These are phyloP conservation scores for Morelia viridis DNA, from an alignment of 2,797 vertebrate genomes.

Conservation along the genomic window DNA sequence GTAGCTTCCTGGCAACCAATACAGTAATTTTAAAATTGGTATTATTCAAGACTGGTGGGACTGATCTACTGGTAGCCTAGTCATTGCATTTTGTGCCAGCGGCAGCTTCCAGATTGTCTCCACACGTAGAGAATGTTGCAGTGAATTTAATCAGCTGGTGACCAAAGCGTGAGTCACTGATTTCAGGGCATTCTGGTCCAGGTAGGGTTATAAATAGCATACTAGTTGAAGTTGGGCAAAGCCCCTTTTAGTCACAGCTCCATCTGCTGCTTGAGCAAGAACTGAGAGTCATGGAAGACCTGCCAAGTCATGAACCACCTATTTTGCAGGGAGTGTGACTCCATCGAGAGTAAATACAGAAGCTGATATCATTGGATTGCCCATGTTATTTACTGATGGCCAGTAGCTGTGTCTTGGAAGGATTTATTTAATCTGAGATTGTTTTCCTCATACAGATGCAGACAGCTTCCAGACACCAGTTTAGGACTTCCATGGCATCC, in stretches of 20 bases:
- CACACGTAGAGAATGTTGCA: no score
- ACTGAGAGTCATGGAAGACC: neutral
- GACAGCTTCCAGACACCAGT: neutral
- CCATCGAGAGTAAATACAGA: neutral
- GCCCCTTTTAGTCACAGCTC: neutral
- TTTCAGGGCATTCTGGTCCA: no score
- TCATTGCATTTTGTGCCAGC: no score
- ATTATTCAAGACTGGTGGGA: no score
- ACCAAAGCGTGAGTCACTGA: no score
- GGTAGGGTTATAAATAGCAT: neutral
- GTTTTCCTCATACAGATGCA: neutral
- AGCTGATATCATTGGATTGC: neutral
- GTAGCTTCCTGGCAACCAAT: no score
- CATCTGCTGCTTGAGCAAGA: neutral
- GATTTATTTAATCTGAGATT: neutral
- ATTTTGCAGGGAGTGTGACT: no score
- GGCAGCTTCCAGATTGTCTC: no score
- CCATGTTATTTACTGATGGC: neutral
- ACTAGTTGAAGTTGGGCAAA: neutral
- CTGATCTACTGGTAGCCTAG: no score
- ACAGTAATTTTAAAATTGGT: no score
- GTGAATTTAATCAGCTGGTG: no score
- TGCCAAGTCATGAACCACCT: neutral
- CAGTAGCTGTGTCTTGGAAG: neutral
- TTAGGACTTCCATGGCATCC: neutral